Evolutionary conservation across 2,888 invertebrate genomes (phyloP).

Genomic region (Malthinus seriepunctatus): DNA sequence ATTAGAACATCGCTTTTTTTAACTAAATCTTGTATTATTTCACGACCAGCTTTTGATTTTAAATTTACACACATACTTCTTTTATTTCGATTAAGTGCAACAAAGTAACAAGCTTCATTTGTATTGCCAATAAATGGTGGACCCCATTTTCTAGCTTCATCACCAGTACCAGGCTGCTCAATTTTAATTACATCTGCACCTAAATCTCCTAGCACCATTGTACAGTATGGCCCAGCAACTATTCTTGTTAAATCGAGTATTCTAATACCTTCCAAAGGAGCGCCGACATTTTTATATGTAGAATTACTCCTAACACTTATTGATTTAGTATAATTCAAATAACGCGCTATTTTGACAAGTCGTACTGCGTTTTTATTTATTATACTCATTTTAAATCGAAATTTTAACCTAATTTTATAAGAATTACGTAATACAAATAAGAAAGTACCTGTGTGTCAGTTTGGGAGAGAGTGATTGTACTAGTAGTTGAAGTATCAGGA

Average conservation of each 20-base stretch:
- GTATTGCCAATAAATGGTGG: slow-evolving; percentile 78
- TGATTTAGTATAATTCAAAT: slow-evolving; percentile 13
- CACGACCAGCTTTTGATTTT: slow-evolving; percentile 67
- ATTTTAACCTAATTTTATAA: slow-evolving; percentile 5
- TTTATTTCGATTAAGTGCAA: slow-evolving; percentile 92
- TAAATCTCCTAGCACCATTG: slow-evolving; percentile 90
- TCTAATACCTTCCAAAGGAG: slow-evolving; percentile 71
- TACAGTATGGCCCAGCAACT: slow-evolving; percentile 92
- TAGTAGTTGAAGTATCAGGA: slow-evolving; percentile 24
- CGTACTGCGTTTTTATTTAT: neutral
- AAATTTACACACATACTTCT: slow-evolving; percentile 88
- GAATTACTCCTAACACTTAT: slow-evolving; percentile 16
- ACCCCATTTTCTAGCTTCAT: slow-evolving; percentile 91
- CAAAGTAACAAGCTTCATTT: slow-evolving; percentile 77
- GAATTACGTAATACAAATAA: slow-evolving; percentile 13
- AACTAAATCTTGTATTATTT: slow-evolving; percentile 72
- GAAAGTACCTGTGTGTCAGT: slow-evolving; percentile 48
- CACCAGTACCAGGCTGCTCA: slow-evolving; percentile 80
- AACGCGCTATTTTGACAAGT: neutral
- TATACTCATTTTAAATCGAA: neutral
- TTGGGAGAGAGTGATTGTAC: slow-evolving; percentile 48
- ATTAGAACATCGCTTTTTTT: slow-evolving; percentile 82
- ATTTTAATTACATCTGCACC: slow-evolving; percentile 94
- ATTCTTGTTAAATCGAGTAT: slow-evolving; percentile 84
- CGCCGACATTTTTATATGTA: slow-evolving; percentile 46